Conservation (phyloP, 2,888 invertebrate genomes). For the Mythimna loreyi region DNA sequence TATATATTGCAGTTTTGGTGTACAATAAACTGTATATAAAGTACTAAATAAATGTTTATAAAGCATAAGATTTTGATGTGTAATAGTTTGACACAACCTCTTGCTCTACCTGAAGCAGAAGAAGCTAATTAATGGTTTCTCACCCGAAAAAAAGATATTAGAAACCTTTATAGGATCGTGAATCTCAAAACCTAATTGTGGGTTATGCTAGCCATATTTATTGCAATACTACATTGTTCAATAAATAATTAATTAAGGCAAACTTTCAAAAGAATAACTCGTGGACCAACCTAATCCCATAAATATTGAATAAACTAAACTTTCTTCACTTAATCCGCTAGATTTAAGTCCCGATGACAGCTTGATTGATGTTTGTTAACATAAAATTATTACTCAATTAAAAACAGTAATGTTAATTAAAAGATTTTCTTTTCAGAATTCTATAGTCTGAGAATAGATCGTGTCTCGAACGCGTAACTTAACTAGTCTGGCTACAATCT, state of each 20-base stretch:
- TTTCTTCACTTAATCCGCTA: conserved; percentile 19
- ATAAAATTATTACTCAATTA: conserved; percentile 47
- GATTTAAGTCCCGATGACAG: conserved; percentile 15
- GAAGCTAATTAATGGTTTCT: no score
- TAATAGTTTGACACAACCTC: no score
- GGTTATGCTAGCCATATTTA: no score
- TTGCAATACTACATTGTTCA: no score
- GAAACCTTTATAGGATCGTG: not conserved
- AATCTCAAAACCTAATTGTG: not conserved
- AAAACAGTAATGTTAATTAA: conserved; percentile 20
- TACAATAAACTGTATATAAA: no score
- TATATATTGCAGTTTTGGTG: no score
- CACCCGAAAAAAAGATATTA: not conserved
- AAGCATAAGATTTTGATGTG: not conserved
- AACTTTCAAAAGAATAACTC: not conserved
- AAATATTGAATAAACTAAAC: conserved; percentile 9
- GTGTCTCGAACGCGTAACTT: conserved; percentile 1
- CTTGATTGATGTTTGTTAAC: conserved; percentile 29
- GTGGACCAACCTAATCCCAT: not conserved
- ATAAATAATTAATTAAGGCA: not conserved
- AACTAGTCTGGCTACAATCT: not conserved
- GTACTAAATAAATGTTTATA: not conserved
- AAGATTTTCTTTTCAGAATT: conserved; percentile 41
- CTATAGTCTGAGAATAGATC: conserved; percentile 25
- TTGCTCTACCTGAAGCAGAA: no score